Evolutionary conservation across 2,113 vertebrate genomes (phyloP).

Genomic region (Periophthalmodon schlosseri): DNA sequence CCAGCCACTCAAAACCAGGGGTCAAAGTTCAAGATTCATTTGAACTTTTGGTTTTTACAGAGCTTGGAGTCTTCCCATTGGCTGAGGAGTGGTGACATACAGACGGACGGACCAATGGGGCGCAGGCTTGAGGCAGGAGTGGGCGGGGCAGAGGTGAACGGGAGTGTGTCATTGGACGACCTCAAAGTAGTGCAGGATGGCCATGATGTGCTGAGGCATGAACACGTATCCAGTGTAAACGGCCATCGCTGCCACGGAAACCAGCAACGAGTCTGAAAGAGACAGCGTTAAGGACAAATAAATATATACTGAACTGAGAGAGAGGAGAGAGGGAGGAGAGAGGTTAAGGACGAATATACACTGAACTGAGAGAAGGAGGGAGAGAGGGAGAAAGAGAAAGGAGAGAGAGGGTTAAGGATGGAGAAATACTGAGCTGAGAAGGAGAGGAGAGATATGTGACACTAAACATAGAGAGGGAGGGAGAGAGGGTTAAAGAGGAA

Average conservation of each 20-base stretch:
- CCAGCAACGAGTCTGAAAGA: slow-evolving; percentile 88
- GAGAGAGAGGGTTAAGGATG: too few relatives aligned
- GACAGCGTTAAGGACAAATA: slow-evolving; percentile 32
- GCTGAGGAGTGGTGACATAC: neutral
- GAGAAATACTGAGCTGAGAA: too few relatives aligned
- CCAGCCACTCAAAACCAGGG: neutral
- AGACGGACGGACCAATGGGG: neutral
- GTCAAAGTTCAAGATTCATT: neutral
- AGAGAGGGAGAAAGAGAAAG: neutral
- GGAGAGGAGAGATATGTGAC: too few relatives aligned
- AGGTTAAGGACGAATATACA: too few relatives aligned
- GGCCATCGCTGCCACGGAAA: slow-evolving; percentile 92
- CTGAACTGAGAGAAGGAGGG: too few relatives aligned
- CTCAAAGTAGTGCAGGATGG: slow-evolving; percentile 97
- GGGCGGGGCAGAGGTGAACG: neutral
- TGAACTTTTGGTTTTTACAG: neutral
- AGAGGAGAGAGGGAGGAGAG: too few relatives aligned
- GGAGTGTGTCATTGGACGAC: slow-evolving; percentile 84
- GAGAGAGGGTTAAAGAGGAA: too few relatives aligned
- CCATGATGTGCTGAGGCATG: slow-evolving; percentile 99
- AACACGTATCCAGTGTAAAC: slow-evolving; percentile 97
- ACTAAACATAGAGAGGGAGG: too few relatives aligned
- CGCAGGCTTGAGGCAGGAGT: neutral
- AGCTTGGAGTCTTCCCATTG: too few relatives aligned
- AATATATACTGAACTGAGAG: neutral